Conservation (phyloP, 1,140 invertebrate species). For the Macrobrachium nipponense region DNA sequence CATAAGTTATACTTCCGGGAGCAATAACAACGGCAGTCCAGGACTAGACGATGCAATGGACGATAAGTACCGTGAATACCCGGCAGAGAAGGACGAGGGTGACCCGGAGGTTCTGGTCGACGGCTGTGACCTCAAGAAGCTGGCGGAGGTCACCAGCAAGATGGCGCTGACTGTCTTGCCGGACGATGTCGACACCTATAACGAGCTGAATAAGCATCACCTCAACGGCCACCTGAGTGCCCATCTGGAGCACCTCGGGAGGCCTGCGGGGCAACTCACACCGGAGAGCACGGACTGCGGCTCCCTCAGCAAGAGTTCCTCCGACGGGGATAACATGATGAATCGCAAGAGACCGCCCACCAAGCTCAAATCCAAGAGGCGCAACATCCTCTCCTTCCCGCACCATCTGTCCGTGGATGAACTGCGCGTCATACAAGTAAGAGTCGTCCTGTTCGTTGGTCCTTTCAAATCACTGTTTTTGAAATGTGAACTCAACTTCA, state of each 20-base stretch:
- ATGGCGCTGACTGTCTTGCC: slow-evolving; percentile 56
- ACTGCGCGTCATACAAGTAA: slow-evolving; percentile 75
- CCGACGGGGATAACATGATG: slow-evolving; percentile 68
- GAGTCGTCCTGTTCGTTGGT: background rate
- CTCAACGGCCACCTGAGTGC: slow-evolving; percentile 53
- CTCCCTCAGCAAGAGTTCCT: slow-evolving; percentile 69
- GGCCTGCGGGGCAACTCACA: slow-evolving; percentile 48
- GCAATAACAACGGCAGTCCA: slow-evolving; percentile 4
- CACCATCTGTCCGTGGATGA: slow-evolving; percentile 78
- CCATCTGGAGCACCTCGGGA: slow-evolving; percentile 47
- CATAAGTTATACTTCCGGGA: slow-evolving; percentile 37
- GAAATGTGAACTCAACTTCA: too few relatives aligned
- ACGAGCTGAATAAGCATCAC: slow-evolving; percentile 62
- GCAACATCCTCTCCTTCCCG: slow-evolving; percentile 71
- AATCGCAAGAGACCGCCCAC: slow-evolving; percentile 66
- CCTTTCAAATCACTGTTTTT: too few relatives aligned
- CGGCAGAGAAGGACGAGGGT: slow-evolving; percentile 60
- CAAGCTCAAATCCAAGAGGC: slow-evolving; percentile 69
- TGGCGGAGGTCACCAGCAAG: slow-evolving; percentile 57
- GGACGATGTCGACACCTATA: slow-evolving; percentile 53
- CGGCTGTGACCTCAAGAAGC: slow-evolving; percentile 54
- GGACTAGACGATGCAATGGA: slow-evolving; percentile 28
- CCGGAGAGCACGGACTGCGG: slow-evolving; percentile 68
- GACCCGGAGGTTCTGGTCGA: slow-evolving; percentile 50
- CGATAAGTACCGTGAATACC: slow-evolving; percentile 59